phyloP scores from a whole-genome alignment of 2,888 invertebrate genomes.

The Eurytoma californica region DNA sequence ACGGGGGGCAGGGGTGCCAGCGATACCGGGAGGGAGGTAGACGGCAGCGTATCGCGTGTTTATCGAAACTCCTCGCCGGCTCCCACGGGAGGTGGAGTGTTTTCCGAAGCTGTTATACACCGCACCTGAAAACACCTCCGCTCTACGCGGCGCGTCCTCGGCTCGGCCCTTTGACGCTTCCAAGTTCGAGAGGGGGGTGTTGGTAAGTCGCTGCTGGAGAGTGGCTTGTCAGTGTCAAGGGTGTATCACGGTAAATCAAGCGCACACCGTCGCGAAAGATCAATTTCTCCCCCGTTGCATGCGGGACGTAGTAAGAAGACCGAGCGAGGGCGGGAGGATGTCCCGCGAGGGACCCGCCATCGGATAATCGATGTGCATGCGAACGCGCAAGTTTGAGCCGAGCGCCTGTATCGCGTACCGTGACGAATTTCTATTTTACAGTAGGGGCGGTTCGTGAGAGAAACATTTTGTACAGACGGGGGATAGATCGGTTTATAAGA shows the following conservation, averaged over 20 bases:
- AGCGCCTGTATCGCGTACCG: background rate
- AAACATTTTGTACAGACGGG: too few species aligned
- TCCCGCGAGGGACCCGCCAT: background rate
- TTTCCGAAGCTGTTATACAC: conserved; percentile 29
- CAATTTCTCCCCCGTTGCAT: conserved; percentile 32
- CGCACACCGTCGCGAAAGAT: conserved; percentile 35
- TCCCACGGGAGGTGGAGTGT: conserved; percentile 46
- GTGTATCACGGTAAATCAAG: conserved; percentile 44
- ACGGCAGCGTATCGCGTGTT: conserved; percentile 46
- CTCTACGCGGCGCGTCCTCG: background rate
- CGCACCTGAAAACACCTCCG: conserved; percentile 42
- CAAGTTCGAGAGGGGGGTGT: background rate
- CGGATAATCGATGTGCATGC: conserved; percentile 30
- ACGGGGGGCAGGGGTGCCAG: background rate
- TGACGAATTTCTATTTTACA: conserved; percentile 16
- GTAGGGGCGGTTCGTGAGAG: too few species aligned
- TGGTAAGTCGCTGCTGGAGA: background rate
- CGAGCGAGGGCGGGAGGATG: background rate
- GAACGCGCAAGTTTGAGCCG: background rate
- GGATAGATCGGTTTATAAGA: conserved; percentile 4
- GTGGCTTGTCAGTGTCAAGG: conserved; percentile 46
- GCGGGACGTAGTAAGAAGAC: background rate
- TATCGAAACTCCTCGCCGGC: conserved; percentile 46
- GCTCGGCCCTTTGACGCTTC: conserved; percentile 5
- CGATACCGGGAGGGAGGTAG: background rate